Conservation (phyloP, 2,113 vertebrate species). For the Calyptommatus sinebrachiatus region DNA sequence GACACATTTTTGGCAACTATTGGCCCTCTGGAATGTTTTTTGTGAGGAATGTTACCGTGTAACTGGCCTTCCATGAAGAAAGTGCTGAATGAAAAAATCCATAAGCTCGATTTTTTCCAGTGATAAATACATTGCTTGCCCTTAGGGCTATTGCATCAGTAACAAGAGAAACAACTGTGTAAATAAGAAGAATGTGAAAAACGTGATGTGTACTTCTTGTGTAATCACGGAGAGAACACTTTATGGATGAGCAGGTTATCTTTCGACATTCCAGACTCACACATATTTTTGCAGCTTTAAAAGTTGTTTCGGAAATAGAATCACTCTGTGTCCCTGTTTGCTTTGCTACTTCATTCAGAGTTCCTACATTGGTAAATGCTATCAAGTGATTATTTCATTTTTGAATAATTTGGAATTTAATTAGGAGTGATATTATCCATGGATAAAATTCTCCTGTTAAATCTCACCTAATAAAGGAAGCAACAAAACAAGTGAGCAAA, state of each 20-base stretch:
- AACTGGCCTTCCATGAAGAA: conserved; percentile 49
- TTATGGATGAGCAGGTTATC: conserved; percentile 40
- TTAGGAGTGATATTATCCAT: conserved; percentile 9
- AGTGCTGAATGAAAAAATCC: conserved; percentile 51
- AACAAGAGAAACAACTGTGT: conserved; percentile 54
- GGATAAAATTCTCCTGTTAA: neutral
- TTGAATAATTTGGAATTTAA: conserved; percentile 18
- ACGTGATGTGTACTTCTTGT: conserved; percentile 1
- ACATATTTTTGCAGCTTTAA: conserved; percentile 45
- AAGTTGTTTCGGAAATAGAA: conserved; percentile 40
- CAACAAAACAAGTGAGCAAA: neutral
- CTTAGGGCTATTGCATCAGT: conserved; percentile 47
- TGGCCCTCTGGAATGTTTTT: conserved; percentile 25
- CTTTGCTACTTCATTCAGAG: neutral
- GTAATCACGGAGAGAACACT: conserved; percentile 35
- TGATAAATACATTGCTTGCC: conserved; percentile 21
- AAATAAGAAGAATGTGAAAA: conserved; percentile 62
- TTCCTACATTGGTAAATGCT: conserved; percentile 14
- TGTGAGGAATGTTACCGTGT: conserved; percentile 54
- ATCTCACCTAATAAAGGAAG: neutral
- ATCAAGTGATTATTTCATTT: neutral
- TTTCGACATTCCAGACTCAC: conserved; percentile 53
- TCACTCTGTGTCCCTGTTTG: neutral
- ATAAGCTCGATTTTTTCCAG: conserved; percentile 18
- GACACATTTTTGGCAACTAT: conserved; percentile 49